Evolutionary conservation across 1,140 invertebrate species (phyloP), one percentile per base, ranked within the genome.

Genomic region (Lordiphosa mommai): DNA sequence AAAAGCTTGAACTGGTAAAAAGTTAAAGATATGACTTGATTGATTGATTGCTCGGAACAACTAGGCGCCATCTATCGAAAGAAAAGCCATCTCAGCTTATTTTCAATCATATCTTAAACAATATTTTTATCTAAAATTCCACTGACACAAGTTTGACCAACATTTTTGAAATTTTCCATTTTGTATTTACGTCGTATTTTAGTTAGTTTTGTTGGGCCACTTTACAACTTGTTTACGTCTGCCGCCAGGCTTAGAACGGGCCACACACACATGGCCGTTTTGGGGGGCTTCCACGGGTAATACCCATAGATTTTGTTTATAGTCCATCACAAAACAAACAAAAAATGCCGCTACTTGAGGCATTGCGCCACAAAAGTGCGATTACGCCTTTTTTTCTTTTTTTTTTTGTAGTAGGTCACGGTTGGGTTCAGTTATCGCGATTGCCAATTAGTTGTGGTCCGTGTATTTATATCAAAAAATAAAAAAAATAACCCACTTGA

Each of bases 331-430:
- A 52, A 63, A 43, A 51, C 52, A 60, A 14, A 38, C 70, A 57
- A 74, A 79, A 82, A 29, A 63, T 33, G 33, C 74, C 74, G 74
- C 76, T 23, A 27, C 32, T 61, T 72, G 74, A 34, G 60, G 57
- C 82, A 82, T 82, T 76, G 74, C 71, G 73, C 71, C 74, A 74
- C 63, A 57, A 61, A 69, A 70, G 59, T 50, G 57, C 48, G 61
- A 50, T 60, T 65, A 53, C 33, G 44, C n/a, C 9, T 20, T 29
- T 30, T 16, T 38, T 7, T n/a, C 6, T 10, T 7, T 30, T 13
- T 10, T 37, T 41, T 29, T 48, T 66, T 82, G 74, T 76, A 76
- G 76, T 80, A 82, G 74, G 74, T 80, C 74, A 82, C 74, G 74
- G 73, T 72, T 72, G 9, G n/a, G 13, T n/a, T 17, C 38, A 29